phyloP scores from a whole-genome alignment of 2,113 vertebrate genomes.

The Phyllostomus discolor region DNA sequence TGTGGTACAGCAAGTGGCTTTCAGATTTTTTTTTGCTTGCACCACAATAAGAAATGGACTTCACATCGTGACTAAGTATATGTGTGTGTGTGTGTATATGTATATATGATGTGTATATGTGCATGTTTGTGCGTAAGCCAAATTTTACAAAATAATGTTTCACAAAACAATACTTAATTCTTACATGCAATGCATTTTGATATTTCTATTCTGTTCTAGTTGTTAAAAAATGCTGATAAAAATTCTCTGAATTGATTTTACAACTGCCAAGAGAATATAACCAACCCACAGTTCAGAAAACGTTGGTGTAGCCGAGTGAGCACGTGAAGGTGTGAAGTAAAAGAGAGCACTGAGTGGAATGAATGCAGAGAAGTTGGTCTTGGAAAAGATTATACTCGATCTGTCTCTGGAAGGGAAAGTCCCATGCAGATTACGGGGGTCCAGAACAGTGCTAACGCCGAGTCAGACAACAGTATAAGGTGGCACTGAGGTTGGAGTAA shows the following conservation, averaged over 20 bases:
- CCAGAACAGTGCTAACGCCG: not conserved
- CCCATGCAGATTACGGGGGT: not conserved
- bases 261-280: not conserved
- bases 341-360: not conserved
- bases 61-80: not conserved
- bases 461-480: not conserved
- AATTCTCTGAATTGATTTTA: not conserved
- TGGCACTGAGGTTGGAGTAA: not conserved
- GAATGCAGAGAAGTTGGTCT: not conserved
- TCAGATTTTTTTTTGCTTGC: not conserved
- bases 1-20: not conserved
- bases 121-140: not conserved
- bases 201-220: not conserved
- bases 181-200: not conserved
- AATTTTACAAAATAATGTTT: not conserved
- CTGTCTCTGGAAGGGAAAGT: not conserved
- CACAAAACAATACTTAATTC: not conserved
- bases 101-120: no score
- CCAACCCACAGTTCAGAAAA: not conserved
- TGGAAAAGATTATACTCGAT: not conserved
- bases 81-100: no score
- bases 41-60: not conserved
- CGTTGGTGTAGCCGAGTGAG: not conserved
- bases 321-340: not conserved
- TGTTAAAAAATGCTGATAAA: not conserved